Conservation (phyloP, 2,797 vertebrate species). For the Glossophaga mutica region DNA sequence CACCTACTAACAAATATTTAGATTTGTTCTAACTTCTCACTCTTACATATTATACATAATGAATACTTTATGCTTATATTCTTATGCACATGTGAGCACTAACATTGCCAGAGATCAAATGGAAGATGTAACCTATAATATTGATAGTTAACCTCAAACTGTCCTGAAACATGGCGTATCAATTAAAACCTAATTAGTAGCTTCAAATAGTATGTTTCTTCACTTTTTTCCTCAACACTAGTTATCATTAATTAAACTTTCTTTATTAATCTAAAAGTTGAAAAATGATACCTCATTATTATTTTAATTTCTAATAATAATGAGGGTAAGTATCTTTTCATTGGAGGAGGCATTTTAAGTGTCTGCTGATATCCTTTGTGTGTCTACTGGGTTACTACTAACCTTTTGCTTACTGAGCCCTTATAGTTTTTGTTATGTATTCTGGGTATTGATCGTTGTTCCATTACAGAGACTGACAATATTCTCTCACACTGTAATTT, state of each 20-base stretch:
- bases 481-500: neutral
- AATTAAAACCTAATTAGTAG: neutral
- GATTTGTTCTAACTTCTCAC: neutral
- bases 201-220: neutral
- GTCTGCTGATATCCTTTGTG: neutral
- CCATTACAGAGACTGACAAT: neutral
- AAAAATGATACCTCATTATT: conserved; percentile 4
- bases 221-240: neutral
- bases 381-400: neutral
- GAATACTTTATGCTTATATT: neutral
- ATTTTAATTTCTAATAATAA: conserved; percentile 18
- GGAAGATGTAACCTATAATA: neutral
- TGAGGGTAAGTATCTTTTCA: neutral
- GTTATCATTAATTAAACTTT: neutral
- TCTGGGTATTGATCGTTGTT: conserved; percentile 19
- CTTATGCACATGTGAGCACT: neutral
- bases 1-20: neutral
- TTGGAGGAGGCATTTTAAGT: neutral
- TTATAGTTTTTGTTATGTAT: neutral
- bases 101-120: neutral
- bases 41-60: neutral
- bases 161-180: neutral
- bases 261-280: neutral
- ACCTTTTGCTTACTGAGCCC: neutral
- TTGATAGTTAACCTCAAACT: neutral